Evolutionary conservation across 2,797 vertebrate genomes (phyloP).

Genomic region (Chrosomus eos): DNA sequence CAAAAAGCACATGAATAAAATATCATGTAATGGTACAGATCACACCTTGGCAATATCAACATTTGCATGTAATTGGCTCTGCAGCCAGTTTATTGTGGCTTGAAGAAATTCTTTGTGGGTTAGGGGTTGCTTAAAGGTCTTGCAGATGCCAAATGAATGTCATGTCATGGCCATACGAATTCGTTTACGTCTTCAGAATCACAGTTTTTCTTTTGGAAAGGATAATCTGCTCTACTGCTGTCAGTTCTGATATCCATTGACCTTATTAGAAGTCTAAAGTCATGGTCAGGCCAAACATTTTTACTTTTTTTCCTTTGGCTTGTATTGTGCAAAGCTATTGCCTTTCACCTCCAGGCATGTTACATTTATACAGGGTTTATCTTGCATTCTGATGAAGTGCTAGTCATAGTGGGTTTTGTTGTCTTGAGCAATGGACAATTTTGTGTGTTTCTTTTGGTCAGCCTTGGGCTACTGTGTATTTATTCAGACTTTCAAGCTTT

Average conservation of each 20-base stretch:
- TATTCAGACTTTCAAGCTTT: conserved; percentile 39
- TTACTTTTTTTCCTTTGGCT: background rate
- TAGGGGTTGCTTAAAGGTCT: conserved; percentile 36
- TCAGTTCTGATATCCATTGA: background rate
- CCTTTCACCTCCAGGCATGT: conserved; percentile 33
- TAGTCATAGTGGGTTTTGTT: conserved; percentile 44
- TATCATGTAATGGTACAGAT: conserved; percentile 47
- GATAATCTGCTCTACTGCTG: background rate
- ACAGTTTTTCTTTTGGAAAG: background rate
- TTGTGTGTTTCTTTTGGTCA: conserved; percentile 36
- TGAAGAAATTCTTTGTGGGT: conserved; percentile 42
- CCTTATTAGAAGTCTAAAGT: conserved; percentile 20
- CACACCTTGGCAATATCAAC: conserved; percentile 46
- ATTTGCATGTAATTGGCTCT: conserved; percentile 42
- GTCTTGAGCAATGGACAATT: conserved; percentile 42
- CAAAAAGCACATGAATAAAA: conserved; percentile 57
- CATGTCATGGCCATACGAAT: background rate
- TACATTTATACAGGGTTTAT: conserved; percentile 15
- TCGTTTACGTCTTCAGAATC: background rate
- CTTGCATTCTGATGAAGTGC: conserved; percentile 31
- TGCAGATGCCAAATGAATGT: conserved; percentile 16
- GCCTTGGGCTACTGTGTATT: conserved; percentile 51
- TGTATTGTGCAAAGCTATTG: conserved; percentile 35
- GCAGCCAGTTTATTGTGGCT: conserved; percentile 27
- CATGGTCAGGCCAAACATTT: background rate